Base-by-base conservation (phyloP, 2,113 vertebrate species). In the Scomber colias region DNA sequence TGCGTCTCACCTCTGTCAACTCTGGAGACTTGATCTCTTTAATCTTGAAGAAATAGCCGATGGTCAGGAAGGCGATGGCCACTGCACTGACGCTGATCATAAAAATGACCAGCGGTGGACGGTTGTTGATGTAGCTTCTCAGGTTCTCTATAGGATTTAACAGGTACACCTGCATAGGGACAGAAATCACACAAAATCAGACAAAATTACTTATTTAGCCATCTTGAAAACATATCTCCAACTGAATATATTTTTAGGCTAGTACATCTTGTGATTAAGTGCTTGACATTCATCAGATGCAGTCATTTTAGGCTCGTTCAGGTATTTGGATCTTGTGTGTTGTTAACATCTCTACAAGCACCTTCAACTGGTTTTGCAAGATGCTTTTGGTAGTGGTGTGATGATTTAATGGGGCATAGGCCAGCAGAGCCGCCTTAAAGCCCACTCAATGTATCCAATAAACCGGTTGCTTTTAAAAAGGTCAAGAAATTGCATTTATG, bases 11-110 rank as follows among this genome's bases (percentile, higher is more conserved):
- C 97, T 99, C 98, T 1, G 97, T 95, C 95, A 99, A 95, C 90
- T 97, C 98, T 3, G 98, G 97, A 60, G 98, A 98, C 87, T 98
- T 99, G 85, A 99, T 99, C 94, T 99, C 98, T 91, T 99, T 99
- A 88, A 99, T 99, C 85, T 99, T 99, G 91, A 99, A 99, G 96
- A 99, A 99, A 75, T 99, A 99, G 5, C 98, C 98, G 61, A 99
- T 94, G 14, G 98, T 99, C 50, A 99, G 96, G 88, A 99, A 99
- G 79, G 97, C 97, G 40, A 99, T 99, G 77, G 98, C 98, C 95
- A 98, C 95, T 15, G 97, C 96, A 2, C 98, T 99, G 40, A 99
- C 97, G 0, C 97, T 99, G 96, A 99, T 96, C 98, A 99, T 99
- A 46, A 99, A 99, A 73, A 99, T 97, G 94, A 99, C 98, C 87